Evolutionary conservation across 2,113 vertebrate species (phyloP), one percentile per base, ranked within the genome.

Genomic region (Rafetus swinhoei): DNA sequence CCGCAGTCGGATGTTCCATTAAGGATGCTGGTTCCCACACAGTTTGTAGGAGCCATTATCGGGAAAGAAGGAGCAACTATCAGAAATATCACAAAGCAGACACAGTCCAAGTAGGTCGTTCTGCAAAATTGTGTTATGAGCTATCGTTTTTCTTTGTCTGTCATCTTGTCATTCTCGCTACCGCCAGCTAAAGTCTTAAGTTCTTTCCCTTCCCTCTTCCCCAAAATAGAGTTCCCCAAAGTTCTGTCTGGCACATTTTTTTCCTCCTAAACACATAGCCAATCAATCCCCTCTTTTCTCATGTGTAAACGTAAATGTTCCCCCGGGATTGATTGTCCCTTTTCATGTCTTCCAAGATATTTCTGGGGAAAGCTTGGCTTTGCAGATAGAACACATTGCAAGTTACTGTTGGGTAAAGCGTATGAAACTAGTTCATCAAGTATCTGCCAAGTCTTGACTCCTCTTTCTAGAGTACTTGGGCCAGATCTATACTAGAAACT

Each of bases 1-100:
- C 97, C 98, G 5, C 99, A 99, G 79, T 99, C 99, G 0, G 99
- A 99, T 11, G 98, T 99, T 95, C 99, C 99, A 0, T 97, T 99
- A 9, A 98, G 99, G 82, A 98, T 99, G 95, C 97, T 99, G 92
- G 99, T 99, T 60, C 99, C 99, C 94, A 99, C 99, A 0, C 99
- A 99, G 96, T 99, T 99, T 9, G 99, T 99, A 56, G 99, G 99
- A 77, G 99, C 99, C 32, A 99, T 99, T 45, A 99, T 99, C 3
- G 99, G 99, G 90, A 99, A 99, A 94, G 99, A 99, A 97, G 99
- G 99, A 4, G 99, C 99, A 6, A 99, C 99, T 55, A 99, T 99
- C 95, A 99, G 99, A 84, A 99, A 99, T 92, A 99, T 99, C 92
- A 99, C 99, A 93, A 99, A 99, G 96, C 99, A 99, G 98, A 99